Evolutionary conservation across 2,797 vertebrate genomes (phyloP).

Genomic region (Phalloptychus januarius): DNA sequence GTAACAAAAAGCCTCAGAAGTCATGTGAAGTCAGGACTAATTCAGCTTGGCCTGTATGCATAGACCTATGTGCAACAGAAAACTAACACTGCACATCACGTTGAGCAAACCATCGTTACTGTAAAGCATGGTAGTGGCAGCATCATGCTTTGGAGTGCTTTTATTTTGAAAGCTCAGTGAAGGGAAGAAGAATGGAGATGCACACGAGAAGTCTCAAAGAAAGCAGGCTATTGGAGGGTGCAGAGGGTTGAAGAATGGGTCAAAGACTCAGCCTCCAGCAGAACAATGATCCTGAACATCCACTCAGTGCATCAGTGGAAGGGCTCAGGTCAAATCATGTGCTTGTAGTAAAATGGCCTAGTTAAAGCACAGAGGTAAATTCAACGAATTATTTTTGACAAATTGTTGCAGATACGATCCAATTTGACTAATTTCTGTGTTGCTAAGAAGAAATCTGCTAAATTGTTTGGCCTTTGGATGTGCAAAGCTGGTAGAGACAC

Average conservation of each 20-base stretch:
- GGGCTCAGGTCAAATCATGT: background rate
- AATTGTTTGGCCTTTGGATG: background rate
- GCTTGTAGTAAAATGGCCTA: background rate
- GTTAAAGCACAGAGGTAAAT: background rate
- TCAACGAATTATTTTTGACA: background rate
- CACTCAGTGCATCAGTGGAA: too few species aligned
- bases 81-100: too few species aligned
- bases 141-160: background rate
- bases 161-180: background rate
- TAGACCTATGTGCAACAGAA: too few species aligned
- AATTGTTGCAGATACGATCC: background rate
- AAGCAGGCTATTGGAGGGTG: too few species aligned
- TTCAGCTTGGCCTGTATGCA: background rate
- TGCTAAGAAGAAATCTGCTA: background rate
- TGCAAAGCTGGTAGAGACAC: background rate
- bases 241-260: too few species aligned
- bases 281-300: too few species aligned
- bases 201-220: background rate
- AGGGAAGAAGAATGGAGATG: background rate
- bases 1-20: background rate
- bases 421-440: accelerated
- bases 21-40: background rate
- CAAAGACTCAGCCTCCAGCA: too few species aligned
- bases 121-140: background rate
- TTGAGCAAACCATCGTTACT: background rate